Percentiles rank a stretch among this genome's conserved stretches.
phyloP scores from a whole-genome alignment of 2,113 vertebrate species.

The Shinisaurus crocodilurus region DNA sequence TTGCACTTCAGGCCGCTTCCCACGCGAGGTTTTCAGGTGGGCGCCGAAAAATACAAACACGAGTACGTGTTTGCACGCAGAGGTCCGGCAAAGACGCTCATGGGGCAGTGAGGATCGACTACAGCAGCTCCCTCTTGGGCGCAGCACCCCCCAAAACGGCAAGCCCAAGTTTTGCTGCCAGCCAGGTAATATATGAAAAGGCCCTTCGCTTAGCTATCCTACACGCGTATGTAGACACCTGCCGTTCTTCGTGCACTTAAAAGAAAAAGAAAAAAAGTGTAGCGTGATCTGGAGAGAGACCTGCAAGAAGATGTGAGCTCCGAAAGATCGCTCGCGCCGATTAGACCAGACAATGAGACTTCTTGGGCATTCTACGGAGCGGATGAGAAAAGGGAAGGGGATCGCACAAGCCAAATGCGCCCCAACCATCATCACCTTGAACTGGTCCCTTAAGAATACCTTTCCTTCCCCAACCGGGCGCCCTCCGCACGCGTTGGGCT shows the following conservation, averaged over 20 bases:
- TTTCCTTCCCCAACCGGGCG: too few relatives aligned
- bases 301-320: fast-evolving
- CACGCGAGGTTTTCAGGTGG: background rate
- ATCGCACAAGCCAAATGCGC: fast-evolving
- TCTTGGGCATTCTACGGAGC: background rate
- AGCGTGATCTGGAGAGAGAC: background rate
- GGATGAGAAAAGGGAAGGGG: too few relatives aligned
- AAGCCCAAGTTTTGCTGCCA: background rate
- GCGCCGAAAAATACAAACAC: background rate
- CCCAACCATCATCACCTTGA: background rate
- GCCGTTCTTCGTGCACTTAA: background rate
- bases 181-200: background rate
- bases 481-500: too few relatives aligned
- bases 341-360: background rate
- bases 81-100: background rate
- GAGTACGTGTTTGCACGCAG: background rate
- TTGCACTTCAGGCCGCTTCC: background rate
- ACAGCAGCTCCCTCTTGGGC: background rate
- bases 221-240: background rate
- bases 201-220: background rate
- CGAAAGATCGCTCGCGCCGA: background rate
- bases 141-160: too few relatives aligned
- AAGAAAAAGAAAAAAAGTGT: fast-evolving
- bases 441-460: background rate
- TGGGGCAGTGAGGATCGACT: too few relatives aligned